These are phyloP conservation scores for Epizoanthus scotinus DNA, from an alignment of 92 coral and sea anemone species.

Conservation along the genomic window DNA sequence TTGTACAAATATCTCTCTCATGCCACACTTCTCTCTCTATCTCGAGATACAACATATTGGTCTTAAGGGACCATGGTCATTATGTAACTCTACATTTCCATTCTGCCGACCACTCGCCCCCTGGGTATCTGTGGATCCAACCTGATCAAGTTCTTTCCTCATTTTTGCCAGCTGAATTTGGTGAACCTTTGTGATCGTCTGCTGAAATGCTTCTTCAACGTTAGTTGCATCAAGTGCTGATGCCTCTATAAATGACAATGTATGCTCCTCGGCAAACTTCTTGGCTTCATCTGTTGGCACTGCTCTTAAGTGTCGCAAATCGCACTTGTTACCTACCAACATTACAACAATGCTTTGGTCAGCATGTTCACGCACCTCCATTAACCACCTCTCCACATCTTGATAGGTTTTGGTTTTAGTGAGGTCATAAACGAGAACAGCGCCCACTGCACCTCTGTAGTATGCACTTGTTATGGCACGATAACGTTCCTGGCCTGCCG, in stretches of 20 bases:
- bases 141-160: conserved; percentile 87
- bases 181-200: conserved; percentile 90
- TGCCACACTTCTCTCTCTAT: not conserved
- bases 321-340: conserved; percentile 98
- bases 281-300: conserved; percentile 87
- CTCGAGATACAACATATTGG: conserved; percentile 43
- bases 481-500: conserved; percentile 98
- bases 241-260: conserved; percentile 90
- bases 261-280: conserved; percentile 78
- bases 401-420: conserved; percentile 95
- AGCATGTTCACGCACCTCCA: conserved; percentile 96
- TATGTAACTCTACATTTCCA: conserved; percentile 68
- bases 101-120: conserved; percentile 42
- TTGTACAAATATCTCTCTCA: not conserved
- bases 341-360: conserved; percentile 92
- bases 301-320: conserved; percentile 94
- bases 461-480: conserved; percentile 99
- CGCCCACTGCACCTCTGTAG: conserved; percentile 98
- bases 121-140: conserved; percentile 53
- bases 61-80: conserved; percentile 29
- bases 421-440: conserved; percentile 90
- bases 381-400: conserved; percentile 91
- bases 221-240: conserved; percentile 97
- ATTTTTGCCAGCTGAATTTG: conserved; percentile 93
- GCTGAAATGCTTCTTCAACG: conserved; percentile 96